phyloP scores from a whole-genome alignment of 2,113 vertebrate genomes.

The Catagonus wagneri region DNA sequence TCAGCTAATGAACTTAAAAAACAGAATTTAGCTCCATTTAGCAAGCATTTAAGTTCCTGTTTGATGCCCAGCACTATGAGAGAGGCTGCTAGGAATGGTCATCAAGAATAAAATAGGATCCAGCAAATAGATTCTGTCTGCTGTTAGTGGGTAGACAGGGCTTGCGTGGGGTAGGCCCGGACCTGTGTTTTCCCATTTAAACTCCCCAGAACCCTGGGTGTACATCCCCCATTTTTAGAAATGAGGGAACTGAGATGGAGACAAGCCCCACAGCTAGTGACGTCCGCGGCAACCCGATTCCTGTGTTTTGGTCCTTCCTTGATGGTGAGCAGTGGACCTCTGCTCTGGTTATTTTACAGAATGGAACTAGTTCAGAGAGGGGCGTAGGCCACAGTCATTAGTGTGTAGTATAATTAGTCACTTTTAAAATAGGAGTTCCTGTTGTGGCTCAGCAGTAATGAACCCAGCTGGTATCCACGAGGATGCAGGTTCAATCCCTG shows the following conservation, averaged over 20 bases:
- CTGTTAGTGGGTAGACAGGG: not conserved
- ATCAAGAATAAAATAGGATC: not conserved
- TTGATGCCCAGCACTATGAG: not conserved
- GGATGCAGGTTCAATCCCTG: no score
- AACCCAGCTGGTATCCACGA: no score
- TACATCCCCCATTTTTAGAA: not conserved
- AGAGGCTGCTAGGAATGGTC: not conserved
- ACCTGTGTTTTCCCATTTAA: not conserved
- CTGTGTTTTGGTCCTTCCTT: not conserved
- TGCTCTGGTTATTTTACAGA: not conserved
- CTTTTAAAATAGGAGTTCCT: not conserved
- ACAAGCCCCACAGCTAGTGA: not conserved
- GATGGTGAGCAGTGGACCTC: not conserved
- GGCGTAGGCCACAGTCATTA: not conserved
- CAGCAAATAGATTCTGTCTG: accelerated
- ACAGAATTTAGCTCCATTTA: not conserved
- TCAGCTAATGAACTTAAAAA: constrained; percentile 45
- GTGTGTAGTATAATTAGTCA: not conserved
- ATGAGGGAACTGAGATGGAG: not conserved
- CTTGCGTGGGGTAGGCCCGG: not conserved
- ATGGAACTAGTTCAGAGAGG: not conserved
- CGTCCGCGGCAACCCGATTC: accelerated
- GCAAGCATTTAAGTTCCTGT: not conserved
- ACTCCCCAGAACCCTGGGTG: not conserved
- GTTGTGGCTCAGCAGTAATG: no score